phyloP scores from a whole-genome alignment of 2,113 vertebrate genomes.

The Gymnobelideus leadbeateri region DNA sequence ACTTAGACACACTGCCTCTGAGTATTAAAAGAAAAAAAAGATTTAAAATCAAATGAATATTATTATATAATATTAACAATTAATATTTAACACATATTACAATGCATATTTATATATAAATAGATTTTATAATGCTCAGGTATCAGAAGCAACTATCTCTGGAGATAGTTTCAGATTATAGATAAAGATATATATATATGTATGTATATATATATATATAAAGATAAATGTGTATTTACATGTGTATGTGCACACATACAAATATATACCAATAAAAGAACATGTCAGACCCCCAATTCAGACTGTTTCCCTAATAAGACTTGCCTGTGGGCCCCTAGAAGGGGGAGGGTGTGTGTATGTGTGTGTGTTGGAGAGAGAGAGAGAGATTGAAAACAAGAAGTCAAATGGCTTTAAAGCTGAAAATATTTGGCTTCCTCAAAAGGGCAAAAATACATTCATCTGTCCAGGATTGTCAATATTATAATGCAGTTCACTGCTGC shows the following conservation, averaged over 20 bases:
- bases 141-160: not conserved
- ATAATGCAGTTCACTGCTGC: conserved; percentile 6
- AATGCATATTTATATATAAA: not conserved
- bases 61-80: not conserved
- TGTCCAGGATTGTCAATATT: conserved; percentile 22
- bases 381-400: not conserved
- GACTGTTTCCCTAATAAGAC: not conserved
- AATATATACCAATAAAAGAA: not conserved
- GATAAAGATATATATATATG: not conserved
- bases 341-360: too few relatives aligned
- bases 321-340: not conserved
- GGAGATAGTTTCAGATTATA: not conserved
- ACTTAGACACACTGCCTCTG: not conserved
- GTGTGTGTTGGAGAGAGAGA: not conserved
- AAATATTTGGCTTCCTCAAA: conserved; percentile 4
- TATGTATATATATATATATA: too few relatives aligned
- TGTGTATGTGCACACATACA: not conserved
- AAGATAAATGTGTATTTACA: not conserved
- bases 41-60: not conserved
- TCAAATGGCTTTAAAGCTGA: not conserved
- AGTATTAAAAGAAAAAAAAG: not conserved
- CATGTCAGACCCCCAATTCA: not conserved
- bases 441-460: conserved; percentile 24
- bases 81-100: not conserved
- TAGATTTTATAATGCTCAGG: not conserved